A percentile compares a stretch with the other conserved stretches of the same genome.
phyloP scores from a whole-genome alignment of 2,113 vertebrate species.

The Myanophis thanlyinensis region DNA sequence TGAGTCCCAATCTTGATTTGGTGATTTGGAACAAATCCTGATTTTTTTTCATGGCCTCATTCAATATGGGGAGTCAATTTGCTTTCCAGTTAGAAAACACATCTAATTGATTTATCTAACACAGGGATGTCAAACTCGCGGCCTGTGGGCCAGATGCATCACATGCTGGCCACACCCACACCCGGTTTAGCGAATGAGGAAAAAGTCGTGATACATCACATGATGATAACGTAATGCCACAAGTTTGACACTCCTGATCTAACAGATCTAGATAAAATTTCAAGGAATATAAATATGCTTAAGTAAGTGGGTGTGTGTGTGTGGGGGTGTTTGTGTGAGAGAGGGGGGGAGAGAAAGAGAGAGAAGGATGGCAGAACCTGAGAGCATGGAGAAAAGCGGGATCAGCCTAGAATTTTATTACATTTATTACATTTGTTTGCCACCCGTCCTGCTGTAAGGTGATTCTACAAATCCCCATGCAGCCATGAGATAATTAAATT shows the following conservation, averaged over 20 bases:
- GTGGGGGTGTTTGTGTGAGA: too few relatives aligned
- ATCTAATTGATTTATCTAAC: neutral
- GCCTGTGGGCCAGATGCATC: too few relatives aligned
- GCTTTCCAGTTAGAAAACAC: neutral
- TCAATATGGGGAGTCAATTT: neutral
- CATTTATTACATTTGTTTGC: neutral
- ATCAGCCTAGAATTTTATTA: neutral
- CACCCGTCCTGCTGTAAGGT: neutral
- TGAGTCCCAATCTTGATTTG: neutral
- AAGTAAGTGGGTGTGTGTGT: neutral
- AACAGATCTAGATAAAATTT: neutral
- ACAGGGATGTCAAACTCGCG: too few relatives aligned
- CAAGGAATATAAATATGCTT: neutral
- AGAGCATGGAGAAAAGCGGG: neutral
- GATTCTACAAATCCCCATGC: neutral
- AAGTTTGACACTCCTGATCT: too few relatives aligned
- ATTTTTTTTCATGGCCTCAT: neutral
- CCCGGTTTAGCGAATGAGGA: too few relatives aligned
- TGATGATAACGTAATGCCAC: too few relatives aligned
- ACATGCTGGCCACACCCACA: too few relatives aligned
- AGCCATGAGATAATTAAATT: neutral
- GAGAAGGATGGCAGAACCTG: neutral
- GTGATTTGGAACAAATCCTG: neutral
- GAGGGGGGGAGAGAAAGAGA: neutral
- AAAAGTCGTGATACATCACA: too few relatives aligned